Evolutionary conservation across 2,888 invertebrate species (phyloP).

Genomic region (Lochmaea crataegi): DNA sequence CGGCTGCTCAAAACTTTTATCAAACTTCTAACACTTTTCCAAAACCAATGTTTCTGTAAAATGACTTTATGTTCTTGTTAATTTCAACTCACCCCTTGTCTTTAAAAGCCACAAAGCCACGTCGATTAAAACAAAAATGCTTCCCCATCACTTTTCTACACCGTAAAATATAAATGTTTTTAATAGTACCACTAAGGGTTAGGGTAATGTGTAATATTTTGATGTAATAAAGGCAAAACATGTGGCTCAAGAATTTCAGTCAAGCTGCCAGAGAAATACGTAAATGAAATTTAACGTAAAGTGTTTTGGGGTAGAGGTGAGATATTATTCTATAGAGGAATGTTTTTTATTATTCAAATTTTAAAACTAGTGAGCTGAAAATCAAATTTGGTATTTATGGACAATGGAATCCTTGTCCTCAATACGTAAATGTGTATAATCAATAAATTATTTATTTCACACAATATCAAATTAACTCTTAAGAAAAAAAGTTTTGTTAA

Average conservation of each 20-base stretch:
- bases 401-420: too few species aligned
- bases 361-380: too few species aligned
- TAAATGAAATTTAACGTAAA: background rate
- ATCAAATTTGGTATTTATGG: too few species aligned
- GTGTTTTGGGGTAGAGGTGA: background rate
- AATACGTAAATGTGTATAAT: too few species aligned
- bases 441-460: too few species aligned
- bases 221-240: conserved; percentile 24
- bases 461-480: too few species aligned
- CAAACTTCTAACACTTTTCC: too few species aligned
- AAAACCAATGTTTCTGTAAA: too few species aligned
- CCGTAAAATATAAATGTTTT: conserved; percentile 21
- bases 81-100: background rate
- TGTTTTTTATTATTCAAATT: background rate
- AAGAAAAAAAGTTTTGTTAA: too few species aligned
- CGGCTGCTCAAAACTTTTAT: too few species aligned
- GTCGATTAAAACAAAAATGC: background rate
- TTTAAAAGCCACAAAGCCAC: background rate
- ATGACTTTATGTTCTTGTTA: too few species aligned
- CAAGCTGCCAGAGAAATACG: conserved; percentile 9
- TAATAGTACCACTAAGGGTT: conserved; percentile 18
- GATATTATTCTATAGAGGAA: background rate
- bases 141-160: background rate
- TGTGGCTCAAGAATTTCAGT: conserved; percentile 26
- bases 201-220: conserved; percentile 29